Evolutionary conservation across 1,140 invertebrate genomes (phyloP), one percentile per base, ranked within the genome.

Genomic region (Aphaenogaster floridana): DNA sequence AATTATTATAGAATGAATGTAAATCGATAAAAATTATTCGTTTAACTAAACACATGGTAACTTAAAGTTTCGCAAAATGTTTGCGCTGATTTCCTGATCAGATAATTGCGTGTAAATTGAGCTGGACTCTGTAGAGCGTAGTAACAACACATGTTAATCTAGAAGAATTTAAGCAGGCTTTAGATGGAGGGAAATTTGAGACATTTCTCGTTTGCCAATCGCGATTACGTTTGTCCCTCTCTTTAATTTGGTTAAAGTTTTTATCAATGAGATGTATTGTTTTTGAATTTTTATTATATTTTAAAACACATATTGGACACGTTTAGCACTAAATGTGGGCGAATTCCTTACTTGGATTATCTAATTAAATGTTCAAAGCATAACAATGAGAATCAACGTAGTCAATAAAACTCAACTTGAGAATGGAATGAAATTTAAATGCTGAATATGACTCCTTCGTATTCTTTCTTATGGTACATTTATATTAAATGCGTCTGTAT

Each of bases 71-170:
- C 7, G 17, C 13, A 68, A 34, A 81, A 13, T 42, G 4, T 34
- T n/a, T 3, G 13, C 48, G 21, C 79, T 81, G 64, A 81, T 81
- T 81, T 81, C 36, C 52, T 71, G 39, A 45, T 71, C 15, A 57
- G 15, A 2, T 57, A 69, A 69, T 71, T 71, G 9, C 36, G 48
- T 69, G 48, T 45, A 71, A 79, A 81, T 81, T 81, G 13, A 36
- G 13, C 0, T 50, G 48, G 21, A 54, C 28, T 80, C 42, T 36
- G 21, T 28, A 54, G 4, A 69, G n/a, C 61, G 15, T 39, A 64
- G 8, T 68, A 80, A 50, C 15, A 80, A 80, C 39, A 63, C 2
- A 2, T 77, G 2, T 78, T 61, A 45, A 78, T 64, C 8, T 48
- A 78, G 76, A 45, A 42, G 6, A 48, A n/a, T 42, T 74, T 54